phyloP scores from a whole-genome alignment of 2,888 invertebrate genomes.

The Scaptomyza reducta region DNA sequence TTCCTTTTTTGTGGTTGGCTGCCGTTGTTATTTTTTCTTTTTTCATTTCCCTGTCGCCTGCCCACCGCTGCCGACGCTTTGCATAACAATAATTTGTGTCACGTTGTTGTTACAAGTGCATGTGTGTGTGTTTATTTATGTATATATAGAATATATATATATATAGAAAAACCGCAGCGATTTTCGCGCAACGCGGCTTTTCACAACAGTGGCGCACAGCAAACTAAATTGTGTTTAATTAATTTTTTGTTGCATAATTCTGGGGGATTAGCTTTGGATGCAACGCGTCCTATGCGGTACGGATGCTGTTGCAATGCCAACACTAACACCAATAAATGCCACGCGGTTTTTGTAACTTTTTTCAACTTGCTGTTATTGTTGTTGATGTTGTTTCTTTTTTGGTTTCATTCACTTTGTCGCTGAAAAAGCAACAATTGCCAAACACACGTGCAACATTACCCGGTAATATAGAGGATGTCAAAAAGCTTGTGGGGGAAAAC shows the following conservation, averaged over 20 bases:
- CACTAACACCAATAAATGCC: conserved; percentile 52
- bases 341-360: conserved; percentile 39
- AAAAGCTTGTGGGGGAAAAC: not conserved
- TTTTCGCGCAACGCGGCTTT: conserved; percentile 75
- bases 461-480: conserved; percentile 21
- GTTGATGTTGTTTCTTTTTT: conserved; percentile 25
- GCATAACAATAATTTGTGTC: conserved; percentile 73
- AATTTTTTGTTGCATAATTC: conserved; percentile 78
- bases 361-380: not conserved
- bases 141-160: conserved; percentile 22
- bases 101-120: conserved; percentile 20
- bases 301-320: conserved; percentile 39
- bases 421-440: conserved; percentile 38
- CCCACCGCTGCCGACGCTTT: conserved; percentile 41
- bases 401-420: conserved; percentile 32
- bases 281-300: conserved; percentile 35
- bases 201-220: conserved; percentile 49
- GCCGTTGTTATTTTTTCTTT: conserved; percentile 19
- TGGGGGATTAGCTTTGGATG: conserved; percentile 64
- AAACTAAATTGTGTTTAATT: conserved; percentile 76
- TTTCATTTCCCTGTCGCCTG: not conserved
- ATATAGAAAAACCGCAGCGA: conserved; percentile 64
- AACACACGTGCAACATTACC: conserved; percentile 55
- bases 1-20: conserved; percentile 27
- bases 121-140: conserved; percentile 8